Evolutionary conservation across 2,888 invertebrate species (phyloP), one percentile per base, ranked within the genome.

Genomic region (Rotaria magnacalcarata): DNA sequence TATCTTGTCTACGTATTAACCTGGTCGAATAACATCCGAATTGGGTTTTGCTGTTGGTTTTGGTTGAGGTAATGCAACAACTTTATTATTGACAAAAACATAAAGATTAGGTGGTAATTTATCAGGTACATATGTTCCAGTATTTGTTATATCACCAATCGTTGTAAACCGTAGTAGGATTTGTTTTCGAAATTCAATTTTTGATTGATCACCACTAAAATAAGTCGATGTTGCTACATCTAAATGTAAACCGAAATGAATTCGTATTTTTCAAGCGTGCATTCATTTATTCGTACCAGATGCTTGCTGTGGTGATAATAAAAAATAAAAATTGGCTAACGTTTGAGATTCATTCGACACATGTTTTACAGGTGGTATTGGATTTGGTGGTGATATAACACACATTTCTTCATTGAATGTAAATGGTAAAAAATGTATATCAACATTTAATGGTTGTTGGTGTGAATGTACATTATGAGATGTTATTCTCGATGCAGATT

Each of bases 41-140:
- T 87, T 87, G 21, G 87, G 87, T 56, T 85, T 87, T n/a, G 85
- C 84, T 50, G 87, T 87, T 7, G 87, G 87, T 58, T 87, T 87
- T 34, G 87, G 87, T 54, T 84, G 85, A 21, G 87, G 87, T 50
- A 87, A 84, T 67, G 84, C 50, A 19, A 84, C 85, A 11, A 85
- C 84, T 50, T 67, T 50, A 34, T 74, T 47, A 54, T 87, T 87
- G 2, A 87, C 84, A 85, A 85, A 58, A n/a, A 87, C 74, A 50
- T 85, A 85, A 24, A 87, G 60, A 85, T 87, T 87, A 10, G 85
- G 52, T 19, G 87, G 87, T 84, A 87, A 54, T n/a, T 84, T 84
- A 47, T 87, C 87, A 1, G 41, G 50, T 7, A 21, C 41, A n/a
- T 80, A n/a, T 47, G 10, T 80, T 21, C 21, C 24, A 47, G 24